Evolutionary conservation across 2,797 vertebrate species (phyloP).

Genomic region (Iguana delicatissima): DNA sequence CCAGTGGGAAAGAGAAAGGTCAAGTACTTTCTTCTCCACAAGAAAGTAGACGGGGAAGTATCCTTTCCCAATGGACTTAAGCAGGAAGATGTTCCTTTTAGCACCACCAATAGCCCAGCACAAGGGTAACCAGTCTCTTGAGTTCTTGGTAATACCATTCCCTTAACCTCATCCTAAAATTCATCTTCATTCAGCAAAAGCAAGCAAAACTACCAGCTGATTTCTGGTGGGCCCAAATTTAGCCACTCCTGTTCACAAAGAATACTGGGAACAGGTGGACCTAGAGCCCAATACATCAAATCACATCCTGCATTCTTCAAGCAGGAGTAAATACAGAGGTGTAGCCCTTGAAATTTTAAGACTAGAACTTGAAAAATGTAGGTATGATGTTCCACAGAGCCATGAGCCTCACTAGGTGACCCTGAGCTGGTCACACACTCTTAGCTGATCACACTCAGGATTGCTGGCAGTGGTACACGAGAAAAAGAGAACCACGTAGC

Average conservation of each 20-base stretch:
- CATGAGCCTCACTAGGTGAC: too few relatives aligned
- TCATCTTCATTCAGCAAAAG: background rate
- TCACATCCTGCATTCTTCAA: background rate
- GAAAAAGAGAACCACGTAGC: too few relatives aligned
- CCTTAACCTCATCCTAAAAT: background rate
- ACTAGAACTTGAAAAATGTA: too few relatives aligned
- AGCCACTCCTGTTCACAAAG: background rate
- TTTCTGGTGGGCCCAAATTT: background rate
- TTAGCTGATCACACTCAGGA: too few relatives aligned
- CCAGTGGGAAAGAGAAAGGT: background rate
- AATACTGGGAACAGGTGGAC: too few relatives aligned
- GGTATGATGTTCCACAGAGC: too few relatives aligned
- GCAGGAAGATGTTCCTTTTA: too few relatives aligned
- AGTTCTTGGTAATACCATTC: background rate
- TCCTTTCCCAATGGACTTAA: background rate
- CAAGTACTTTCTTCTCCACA: background rate
- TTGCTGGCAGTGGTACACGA: too few relatives aligned
- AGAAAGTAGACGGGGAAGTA: too few relatives aligned
- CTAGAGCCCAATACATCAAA: background rate
- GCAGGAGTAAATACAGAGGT: background rate
- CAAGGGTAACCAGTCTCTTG: background rate
- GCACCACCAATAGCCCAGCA: too few relatives aligned
- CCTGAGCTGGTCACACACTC: too few relatives aligned
- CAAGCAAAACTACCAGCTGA: background rate
- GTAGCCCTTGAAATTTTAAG: too few relatives aligned